phyloP scores from a whole-genome alignment of 2,797 vertebrate species.

The Intellagama lesueurii region DNA sequence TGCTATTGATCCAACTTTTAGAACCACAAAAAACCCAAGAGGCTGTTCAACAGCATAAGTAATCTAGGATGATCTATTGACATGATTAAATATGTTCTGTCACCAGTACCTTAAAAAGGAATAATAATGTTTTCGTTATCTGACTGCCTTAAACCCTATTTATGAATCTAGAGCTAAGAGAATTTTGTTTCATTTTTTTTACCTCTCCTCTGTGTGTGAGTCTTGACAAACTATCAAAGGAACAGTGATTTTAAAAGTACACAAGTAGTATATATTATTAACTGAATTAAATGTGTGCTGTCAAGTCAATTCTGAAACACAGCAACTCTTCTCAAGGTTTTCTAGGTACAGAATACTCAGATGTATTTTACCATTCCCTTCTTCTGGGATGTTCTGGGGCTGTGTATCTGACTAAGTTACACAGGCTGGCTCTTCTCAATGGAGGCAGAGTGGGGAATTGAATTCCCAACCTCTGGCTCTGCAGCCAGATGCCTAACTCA shows the following conservation, averaged over 20 bases:
- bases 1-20: background rate
- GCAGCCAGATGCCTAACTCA: no score
- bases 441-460: no score
- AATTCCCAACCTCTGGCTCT: no score
- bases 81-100: background rate
- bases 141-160: background rate
- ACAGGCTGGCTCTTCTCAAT: no score
- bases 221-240: background rate
- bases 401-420: no score
- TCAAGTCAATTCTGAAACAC: no score
- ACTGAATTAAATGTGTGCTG: no score
- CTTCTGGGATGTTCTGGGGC: no score
- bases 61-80: background rate
- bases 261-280: background rate
- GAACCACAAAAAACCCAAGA: background rate
- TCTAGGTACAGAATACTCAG: no score
- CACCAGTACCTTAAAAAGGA: background rate
- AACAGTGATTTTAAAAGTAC: background rate
- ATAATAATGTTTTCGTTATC: background rate
- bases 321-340: no score
- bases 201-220: background rate
- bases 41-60: background rate
- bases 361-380: no score
- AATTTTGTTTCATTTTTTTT: background rate
- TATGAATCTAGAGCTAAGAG: background rate